phyloP scores from a whole-genome alignment of 1,140 invertebrate species.

The Hestina assimilis region DNA sequence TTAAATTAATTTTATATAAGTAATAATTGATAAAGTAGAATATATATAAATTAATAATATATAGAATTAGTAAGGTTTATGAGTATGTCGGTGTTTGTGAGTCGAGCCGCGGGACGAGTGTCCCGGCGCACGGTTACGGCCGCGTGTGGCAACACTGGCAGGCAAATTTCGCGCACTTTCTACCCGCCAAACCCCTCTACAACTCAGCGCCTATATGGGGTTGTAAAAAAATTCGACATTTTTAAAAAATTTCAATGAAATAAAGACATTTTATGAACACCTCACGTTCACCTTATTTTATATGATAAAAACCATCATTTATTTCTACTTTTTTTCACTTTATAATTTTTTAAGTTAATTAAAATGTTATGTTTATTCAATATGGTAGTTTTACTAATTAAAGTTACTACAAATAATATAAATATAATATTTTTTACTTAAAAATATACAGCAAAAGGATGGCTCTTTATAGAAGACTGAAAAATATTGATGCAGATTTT shows the following conservation, averaged over 20 bases:
- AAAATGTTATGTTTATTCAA: neutral
- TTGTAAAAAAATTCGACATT: slow-evolving; percentile 64
- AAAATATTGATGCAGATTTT: neutral
- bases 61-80: slow-evolving; percentile 1
- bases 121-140: slow-evolving; percentile 43
- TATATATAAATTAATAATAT: neutral
- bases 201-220: slow-evolving; percentile 68
- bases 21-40: neutral
- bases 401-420: neutral
- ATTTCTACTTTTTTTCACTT: neutral
- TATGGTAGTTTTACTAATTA: neutral
- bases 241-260: slow-evolving; percentile 46
- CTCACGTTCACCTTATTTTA: slow-evolving; percentile 7
- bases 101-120: slow-evolving; percentile 3
- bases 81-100: slow-evolving; percentile 6
- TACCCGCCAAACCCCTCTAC: slow-evolving; percentile 46
- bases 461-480: neutral
- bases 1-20: neutral
- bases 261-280: slow-evolving; percentile 44
- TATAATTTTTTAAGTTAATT: neutral
- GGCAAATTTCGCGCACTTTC: slow-evolving; percentile 56
- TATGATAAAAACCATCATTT: neutral
- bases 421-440: neutral
- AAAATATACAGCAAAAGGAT: neutral
- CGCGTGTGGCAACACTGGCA: slow-evolving; percentile 66